A percentile compares a stretch with the other conserved stretches of the same genome.
Conservation (phyloP, 2,888 invertebrate genomes). For the Vandiemenella viatica region DNA sequence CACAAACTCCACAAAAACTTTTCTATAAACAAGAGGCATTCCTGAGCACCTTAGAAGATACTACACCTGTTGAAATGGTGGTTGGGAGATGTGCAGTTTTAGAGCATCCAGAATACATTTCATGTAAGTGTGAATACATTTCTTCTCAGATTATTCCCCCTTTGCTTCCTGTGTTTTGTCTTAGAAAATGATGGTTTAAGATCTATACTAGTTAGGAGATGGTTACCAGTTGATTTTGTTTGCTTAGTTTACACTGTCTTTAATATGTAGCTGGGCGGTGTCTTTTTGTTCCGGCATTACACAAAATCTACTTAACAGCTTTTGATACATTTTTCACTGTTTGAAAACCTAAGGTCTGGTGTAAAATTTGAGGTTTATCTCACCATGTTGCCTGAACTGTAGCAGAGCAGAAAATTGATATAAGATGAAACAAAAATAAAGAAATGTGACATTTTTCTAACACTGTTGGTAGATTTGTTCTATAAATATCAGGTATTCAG, state of each 20-base stretch:
- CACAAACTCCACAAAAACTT: conserved; percentile 57
- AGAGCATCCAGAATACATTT: conserved; percentile 77
- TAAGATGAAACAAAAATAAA: too few relatives aligned
- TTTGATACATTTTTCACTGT: too few relatives aligned
- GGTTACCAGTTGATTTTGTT: neutral
- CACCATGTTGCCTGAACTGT: too few relatives aligned
- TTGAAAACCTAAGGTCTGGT: too few relatives aligned
- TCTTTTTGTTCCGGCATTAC: too few relatives aligned
- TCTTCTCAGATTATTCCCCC: neutral
- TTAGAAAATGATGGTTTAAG: neutral
- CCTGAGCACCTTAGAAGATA: conserved; percentile 78
- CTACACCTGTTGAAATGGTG: conserved; percentile 78
- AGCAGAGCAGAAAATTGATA: too few relatives aligned
- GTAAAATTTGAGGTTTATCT: too few relatives aligned
- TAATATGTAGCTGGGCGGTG: too few relatives aligned
- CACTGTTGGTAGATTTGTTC: too few relatives aligned
- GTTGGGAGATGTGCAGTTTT: conserved; percentile 84
- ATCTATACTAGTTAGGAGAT: neutral
- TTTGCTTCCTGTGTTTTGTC: neutral
- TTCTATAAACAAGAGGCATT: conserved; percentile 92
- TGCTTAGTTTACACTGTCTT: neutral
- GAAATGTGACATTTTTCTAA: too few relatives aligned
- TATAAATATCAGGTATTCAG: too few relatives aligned
- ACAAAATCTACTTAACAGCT: too few relatives aligned
- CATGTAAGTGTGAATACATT: conserved; percentile 41